Evolutionary conservation across 2,888 invertebrate genomes (phyloP).

Genomic region (Scrobipalpa atriplicella): DNA sequence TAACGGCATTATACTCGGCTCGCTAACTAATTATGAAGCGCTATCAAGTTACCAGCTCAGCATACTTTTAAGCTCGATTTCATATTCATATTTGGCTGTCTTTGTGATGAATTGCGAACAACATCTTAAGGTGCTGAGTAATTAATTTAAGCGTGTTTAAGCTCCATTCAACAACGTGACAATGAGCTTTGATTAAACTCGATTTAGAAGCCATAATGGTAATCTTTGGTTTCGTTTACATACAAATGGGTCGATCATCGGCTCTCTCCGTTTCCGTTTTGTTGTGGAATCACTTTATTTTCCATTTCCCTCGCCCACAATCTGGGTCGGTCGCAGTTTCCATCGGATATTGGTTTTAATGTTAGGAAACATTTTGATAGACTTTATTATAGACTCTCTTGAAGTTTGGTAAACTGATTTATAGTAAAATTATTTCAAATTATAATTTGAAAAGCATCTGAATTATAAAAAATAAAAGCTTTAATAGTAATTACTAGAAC

Average conservation of each 20-base stretch:
- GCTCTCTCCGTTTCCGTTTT: conserved; percentile 53
- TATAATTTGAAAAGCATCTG: neutral
- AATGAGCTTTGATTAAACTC: conserved; percentile 22
- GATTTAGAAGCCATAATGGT: conserved; percentile 41
- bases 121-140: neutral
- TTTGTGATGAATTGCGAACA: conserved; percentile 13
- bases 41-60: conserved; percentile 61
- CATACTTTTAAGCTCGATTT: conserved; percentile 41
- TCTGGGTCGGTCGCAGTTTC: conserved; percentile 50
- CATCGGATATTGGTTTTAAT: conserved; percentile 43
- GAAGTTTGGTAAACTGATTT: neutral
- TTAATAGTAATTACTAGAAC: no score
- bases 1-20: conserved; percentile 78
- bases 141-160: conserved; percentile 8
- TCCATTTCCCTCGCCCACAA: conserved; percentile 55
- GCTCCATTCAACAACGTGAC: conserved; percentile 5
- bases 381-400: conserved; percentile 20
- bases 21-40: conserved; percentile 76
- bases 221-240: conserved; percentile 51
- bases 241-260: conserved; percentile 56
- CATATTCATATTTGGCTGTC: conserved; percentile 17
- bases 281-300: conserved; percentile 56
- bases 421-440: neutral
- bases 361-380: conserved; percentile 43
- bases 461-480: no score